These are phyloP conservation scores for Euspilapteryx auroguttella DNA, from an alignment of 2,888 invertebrate genomes.

Conservation along the genomic window DNA sequence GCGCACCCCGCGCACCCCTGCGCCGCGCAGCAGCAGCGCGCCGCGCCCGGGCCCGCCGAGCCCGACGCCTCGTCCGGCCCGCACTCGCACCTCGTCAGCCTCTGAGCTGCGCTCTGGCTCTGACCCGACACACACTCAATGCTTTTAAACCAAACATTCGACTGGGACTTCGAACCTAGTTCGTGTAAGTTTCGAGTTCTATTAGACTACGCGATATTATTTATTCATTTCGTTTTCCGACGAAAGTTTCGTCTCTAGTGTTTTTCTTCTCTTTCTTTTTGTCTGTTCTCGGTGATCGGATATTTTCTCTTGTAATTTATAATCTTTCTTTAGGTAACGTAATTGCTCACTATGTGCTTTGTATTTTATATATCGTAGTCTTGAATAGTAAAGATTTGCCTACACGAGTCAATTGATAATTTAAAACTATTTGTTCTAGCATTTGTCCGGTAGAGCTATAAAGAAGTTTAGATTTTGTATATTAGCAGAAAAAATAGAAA, in stretches of 20 bases:
- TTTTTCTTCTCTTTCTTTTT: constrained; percentile 6
- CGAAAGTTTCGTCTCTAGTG: too few species aligned
- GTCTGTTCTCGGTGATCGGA: background rate
- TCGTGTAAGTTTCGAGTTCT: constrained; percentile 16
- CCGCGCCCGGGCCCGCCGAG: constrained; percentile 70
- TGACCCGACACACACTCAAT: too few species aligned
- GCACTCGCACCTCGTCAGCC: constrained; percentile 79
- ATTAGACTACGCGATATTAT: constrained; percentile 16
- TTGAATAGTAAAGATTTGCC: constrained; percentile 21
- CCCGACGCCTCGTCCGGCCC: constrained; percentile 79
- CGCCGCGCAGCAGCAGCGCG: constrained; percentile 78
- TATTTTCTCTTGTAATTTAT: constrained; percentile 2
- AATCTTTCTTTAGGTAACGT: constrained; percentile 20
- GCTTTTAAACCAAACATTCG: too few species aligned
- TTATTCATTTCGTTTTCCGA: constrained; percentile 15
- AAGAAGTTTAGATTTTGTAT: constrained; percentile 44
- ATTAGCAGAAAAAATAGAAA: constrained; percentile 33
- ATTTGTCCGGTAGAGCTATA: too few species aligned
- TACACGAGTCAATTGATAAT: constrained; percentile 50
- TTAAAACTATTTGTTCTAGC: too few species aligned
- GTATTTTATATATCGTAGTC: constrained; percentile 22
- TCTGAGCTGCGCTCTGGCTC: too few species aligned
- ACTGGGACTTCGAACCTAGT: too few species aligned
- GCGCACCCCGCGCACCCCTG: constrained; percentile 70
- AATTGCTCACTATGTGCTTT: constrained; percentile 50